phyloP scores from a whole-genome alignment of 2,888 invertebrate species.

The Lucinisca nassula region DNA sequence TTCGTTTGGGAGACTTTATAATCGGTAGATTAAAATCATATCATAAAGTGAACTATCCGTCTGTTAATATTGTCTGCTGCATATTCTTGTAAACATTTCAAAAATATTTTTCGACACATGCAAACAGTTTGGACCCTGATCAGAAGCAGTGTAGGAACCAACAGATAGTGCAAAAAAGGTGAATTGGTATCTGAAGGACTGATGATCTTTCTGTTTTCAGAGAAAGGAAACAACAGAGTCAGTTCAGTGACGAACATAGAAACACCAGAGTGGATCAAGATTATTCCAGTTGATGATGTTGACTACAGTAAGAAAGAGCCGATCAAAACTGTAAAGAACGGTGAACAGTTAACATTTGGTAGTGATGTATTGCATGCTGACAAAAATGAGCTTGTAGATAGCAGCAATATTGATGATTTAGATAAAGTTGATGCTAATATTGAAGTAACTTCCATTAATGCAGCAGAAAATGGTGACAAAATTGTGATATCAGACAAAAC shows the following conservation, averaged over 20 bases:
- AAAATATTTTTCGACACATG: too few relatives aligned
- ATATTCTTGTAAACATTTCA: too few relatives aligned
- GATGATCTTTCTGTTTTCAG: not conserved
- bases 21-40: too few relatives aligned
- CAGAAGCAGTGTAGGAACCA: too few relatives aligned
- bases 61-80: too few relatives aligned
- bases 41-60: too few relatives aligned
- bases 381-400: not conserved
- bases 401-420: not conserved
- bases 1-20: too few relatives aligned
- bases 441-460: not conserved
- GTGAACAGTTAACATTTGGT: not conserved
- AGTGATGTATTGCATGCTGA: not conserved
- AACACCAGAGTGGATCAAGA: constrained; percentile 32
- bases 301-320: not conserved
- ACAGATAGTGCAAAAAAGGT: too few relatives aligned
- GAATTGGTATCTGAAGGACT: too few relatives aligned
- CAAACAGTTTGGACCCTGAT: too few relatives aligned
- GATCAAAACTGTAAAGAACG: not conserved
- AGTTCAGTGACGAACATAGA: not conserved
- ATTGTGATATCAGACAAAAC: constrained; percentile 4
- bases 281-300: constrained; percentile 27
- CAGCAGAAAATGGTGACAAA: not conserved
- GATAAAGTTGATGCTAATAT: not conserved
- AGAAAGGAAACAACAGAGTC: not conserved